Conservation (phyloP, 2,797 vertebrate species). For the Margarornis squamiger region DNA sequence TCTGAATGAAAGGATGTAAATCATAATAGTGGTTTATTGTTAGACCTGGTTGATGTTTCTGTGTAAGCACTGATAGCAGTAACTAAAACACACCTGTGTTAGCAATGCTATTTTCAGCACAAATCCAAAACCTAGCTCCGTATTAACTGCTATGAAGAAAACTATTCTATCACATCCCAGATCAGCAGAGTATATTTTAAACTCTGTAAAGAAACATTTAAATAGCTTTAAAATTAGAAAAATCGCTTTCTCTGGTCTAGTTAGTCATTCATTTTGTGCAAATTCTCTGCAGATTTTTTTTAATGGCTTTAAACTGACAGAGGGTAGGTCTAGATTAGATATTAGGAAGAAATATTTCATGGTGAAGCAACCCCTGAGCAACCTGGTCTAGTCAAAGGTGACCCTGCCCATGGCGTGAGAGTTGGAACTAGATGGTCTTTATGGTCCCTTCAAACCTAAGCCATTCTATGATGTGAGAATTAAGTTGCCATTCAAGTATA, state of each 20-base stretch:
- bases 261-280: not conserved
- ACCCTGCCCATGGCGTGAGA: not conserved
- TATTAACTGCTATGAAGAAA: not conserved
- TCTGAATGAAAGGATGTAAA: not conserved
- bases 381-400: not conserved
- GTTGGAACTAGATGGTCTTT: not conserved
- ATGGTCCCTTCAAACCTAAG: not conserved
- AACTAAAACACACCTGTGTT: not conserved
- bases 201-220: not conserved
- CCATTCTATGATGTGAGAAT: not conserved
- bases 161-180: not conserved
- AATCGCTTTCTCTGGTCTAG: not conserved
- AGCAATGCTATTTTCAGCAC: not conserved
- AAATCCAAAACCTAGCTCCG: not conserved
- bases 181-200: not conserved
- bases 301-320: not conserved
- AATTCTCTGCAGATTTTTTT: not conserved
- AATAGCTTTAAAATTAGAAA: not conserved
- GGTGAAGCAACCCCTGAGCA: not conserved
- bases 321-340: not conserved
- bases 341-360: not conserved
- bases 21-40: not conserved
- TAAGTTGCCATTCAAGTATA: not conserved
- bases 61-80: not conserved
- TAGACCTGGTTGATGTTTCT: not conserved